Conservation (phyloP, 2,888 invertebrate species). For the Sphaerophoria rueppellii region DNA sequence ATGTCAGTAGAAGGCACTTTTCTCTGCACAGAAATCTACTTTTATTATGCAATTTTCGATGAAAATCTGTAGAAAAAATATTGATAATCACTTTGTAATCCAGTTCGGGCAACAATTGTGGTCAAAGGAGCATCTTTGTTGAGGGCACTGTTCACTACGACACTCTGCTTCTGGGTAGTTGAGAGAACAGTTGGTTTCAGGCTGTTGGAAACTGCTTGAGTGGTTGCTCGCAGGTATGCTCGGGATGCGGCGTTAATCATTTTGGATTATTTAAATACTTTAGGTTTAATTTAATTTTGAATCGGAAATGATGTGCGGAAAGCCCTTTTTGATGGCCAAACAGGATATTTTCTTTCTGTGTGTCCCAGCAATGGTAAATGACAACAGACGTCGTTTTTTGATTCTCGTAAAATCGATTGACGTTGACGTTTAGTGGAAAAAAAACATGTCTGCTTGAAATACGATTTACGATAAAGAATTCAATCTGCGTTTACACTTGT, state of each 20-base stretch:
- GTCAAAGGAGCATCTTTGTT: slow-evolving; percentile 84
- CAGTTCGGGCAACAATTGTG: slow-evolving; percentile 84
- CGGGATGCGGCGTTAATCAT: slow-evolving; percentile 87
- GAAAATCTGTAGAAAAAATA: not conserved
- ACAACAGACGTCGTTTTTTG: slow-evolving; percentile 40
- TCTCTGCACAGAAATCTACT: slow-evolving; percentile 26
- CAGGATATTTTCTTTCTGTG: slow-evolving; percentile 40
- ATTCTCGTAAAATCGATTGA: slow-evolving; percentile 56
- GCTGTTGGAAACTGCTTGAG: slow-evolving; percentile 87
- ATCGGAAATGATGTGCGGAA: slow-evolving; percentile 43
- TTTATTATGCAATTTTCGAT: slow-evolving; percentile 64
- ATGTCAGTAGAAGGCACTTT: slow-evolving; percentile 64
- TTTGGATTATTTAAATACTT: slow-evolving; percentile 75
- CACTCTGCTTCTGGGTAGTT: slow-evolving; percentile 83
- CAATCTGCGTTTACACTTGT: no score
- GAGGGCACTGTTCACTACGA: slow-evolving; percentile 79
- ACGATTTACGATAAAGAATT: not conserved
- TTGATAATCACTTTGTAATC: slow-evolving; percentile 83
- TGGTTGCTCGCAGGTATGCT: slow-evolving; percentile 86
- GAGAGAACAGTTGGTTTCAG: slow-evolving; percentile 84
- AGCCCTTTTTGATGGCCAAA: slow-evolving; percentile 46
- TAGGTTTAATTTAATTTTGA: slow-evolving; percentile 41
- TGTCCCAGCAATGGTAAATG: slow-evolving; percentile 50
- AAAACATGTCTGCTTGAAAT: slow-evolving; percentile 27
- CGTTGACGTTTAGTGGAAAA: slow-evolving; percentile 24